Percentiles rank a stretch among this genome's conserved stretches.
Evolutionary conservation across 2,797 vertebrate species (phyloP).

Genomic region (Moxostoma hubbsi): DNA sequence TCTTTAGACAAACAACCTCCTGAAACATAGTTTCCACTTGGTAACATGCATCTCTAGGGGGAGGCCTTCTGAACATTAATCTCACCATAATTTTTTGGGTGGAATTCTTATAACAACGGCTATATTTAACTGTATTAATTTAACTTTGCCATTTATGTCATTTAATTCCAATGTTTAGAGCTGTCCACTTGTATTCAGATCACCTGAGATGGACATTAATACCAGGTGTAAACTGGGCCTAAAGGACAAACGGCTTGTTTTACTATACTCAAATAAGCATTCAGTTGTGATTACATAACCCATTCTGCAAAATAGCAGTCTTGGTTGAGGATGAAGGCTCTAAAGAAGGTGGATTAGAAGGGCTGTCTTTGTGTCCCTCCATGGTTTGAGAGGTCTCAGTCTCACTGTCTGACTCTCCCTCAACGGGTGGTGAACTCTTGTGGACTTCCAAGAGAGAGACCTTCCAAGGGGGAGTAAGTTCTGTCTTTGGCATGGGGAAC

Average conservation of each 20-base stretch:
- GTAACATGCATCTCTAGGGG: no score
- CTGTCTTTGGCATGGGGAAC: constrained; percentile 40
- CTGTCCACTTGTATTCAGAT: no score
- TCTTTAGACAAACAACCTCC: constrained; percentile 7
- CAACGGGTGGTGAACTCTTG: constrained; percentile 40
- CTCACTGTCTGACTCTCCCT: constrained; percentile 17
- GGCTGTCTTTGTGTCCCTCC: constrained; percentile 36
- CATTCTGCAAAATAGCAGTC: constrained; percentile 51
- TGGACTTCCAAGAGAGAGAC: constrained; percentile 56
- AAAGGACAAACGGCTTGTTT: neutral
- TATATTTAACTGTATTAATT: no score
- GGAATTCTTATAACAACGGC: no score
- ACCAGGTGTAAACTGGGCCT: neutral
- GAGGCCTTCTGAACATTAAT: no score
- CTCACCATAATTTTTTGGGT: no score
- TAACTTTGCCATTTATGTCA: no score
- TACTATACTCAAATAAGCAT: neutral
- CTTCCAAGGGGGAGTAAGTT: constrained; percentile 52
- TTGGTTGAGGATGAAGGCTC: constrained; percentile 53
- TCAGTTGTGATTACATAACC: constrained; percentile 57
- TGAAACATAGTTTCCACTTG: neutral
- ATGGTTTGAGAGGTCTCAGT: constrained; percentile 30
- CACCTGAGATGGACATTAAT: no score
- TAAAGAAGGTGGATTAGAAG: constrained; percentile 31
- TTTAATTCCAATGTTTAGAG: no score